A percentile compares a stretch with the other conserved stretches of the same genome.
phyloP scores from a whole-genome alignment of 2,888 invertebrate species.

The Oeneis ivallda region DNA sequence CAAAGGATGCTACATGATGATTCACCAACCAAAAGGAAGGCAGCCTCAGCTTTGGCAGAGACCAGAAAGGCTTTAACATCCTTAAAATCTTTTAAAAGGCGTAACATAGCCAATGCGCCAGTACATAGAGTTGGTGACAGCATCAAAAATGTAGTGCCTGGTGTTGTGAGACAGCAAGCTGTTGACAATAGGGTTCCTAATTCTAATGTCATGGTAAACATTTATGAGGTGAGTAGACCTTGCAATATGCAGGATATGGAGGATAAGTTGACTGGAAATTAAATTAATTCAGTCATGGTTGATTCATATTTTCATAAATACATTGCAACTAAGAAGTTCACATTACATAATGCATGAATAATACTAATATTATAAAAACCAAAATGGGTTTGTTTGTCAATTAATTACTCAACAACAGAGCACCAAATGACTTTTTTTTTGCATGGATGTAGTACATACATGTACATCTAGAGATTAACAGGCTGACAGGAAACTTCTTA shows the following conservation, averaged over 20 bases:
- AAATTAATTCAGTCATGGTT: no score
- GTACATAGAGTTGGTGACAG: conserved; percentile 80
- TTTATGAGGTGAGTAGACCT: conserved; percentile 74
- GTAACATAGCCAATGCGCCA: conserved; percentile 74
- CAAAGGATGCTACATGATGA: conserved; percentile 85
- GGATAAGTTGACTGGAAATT: background rate
- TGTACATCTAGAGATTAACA: no score
- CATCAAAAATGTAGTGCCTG: conserved; percentile 76
- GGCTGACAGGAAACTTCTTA: no score
- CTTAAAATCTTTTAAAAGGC: conserved; percentile 85
- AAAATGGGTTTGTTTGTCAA: no score
- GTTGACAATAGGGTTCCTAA: conserved; percentile 63
- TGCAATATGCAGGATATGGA: no score
- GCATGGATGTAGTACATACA: no score
- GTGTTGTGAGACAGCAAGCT: conserved; percentile 77
- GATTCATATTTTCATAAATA: no score
- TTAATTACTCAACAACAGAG: no score
- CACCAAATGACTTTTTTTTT: no score
- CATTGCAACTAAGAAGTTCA: no score
- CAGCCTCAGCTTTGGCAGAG: conserved; percentile 83
- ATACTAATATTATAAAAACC: no score
- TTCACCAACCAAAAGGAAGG: conserved; percentile 79
- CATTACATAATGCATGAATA: no score
- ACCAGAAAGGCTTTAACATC: conserved; percentile 90
- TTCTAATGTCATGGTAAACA: conserved; percentile 78